These are phyloP conservation scores for Micromussa lordhowensis DNA, from an alignment of 92 coral and sea anemone genomes.

Conservation along the genomic window DNA sequence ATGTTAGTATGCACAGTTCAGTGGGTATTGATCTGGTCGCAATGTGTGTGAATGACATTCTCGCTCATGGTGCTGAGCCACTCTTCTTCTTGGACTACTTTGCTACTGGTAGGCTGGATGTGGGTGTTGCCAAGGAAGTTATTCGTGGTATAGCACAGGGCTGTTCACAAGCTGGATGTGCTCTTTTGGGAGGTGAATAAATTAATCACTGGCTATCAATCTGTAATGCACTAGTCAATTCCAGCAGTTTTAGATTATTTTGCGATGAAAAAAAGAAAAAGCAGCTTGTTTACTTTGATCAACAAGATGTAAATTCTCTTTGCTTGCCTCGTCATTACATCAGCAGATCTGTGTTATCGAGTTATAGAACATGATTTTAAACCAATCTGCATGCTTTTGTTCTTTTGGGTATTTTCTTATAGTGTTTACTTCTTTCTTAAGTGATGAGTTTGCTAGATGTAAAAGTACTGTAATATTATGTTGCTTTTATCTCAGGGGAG, in stretches of 20 bases:
- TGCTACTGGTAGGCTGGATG: conserved; percentile 86
- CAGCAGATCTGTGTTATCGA: too few species aligned
- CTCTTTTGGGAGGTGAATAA: conserved; percentile 89
- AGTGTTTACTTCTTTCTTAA: neutral
- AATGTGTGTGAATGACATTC: conserved; percentile 97
- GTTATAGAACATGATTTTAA: too few species aligned
- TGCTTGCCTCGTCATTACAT: too few species aligned
- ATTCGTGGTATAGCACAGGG: conserved; percentile 89
- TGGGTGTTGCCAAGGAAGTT: conserved; percentile 83
- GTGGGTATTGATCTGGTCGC: conserved; percentile 96
- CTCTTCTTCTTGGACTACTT: conserved; percentile 94
- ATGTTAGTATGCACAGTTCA: conserved; percentile 75
- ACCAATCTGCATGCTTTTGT: too few species aligned
- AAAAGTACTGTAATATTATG: neutral
- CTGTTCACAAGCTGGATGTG: conserved; percentile 91
- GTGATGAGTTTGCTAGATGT: neutral
- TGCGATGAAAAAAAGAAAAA: too few species aligned
- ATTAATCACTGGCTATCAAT: neutral
- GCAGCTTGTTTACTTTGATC: too few species aligned
- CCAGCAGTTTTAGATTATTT: too few species aligned
- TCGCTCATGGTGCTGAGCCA: conserved; percentile 98
- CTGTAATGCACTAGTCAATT: too few species aligned
- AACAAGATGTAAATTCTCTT: too few species aligned
- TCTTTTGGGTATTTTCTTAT: too few species aligned
- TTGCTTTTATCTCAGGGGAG: conserved; percentile 68